phyloP scores from a whole-genome alignment of 2,113 vertebrate species.

The Nettapus auritus region DNA sequence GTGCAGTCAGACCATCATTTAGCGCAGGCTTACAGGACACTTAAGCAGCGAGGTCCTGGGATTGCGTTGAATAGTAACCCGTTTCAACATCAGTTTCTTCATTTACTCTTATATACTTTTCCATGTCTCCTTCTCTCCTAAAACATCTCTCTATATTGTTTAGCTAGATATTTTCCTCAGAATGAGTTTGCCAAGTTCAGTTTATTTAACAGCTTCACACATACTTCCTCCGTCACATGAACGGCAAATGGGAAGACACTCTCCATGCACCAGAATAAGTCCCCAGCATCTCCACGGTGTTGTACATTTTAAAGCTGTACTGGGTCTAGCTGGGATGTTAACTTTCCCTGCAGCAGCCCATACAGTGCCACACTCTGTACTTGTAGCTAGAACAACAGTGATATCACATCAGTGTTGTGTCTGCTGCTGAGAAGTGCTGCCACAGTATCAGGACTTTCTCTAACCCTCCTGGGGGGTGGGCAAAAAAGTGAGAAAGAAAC shows the following conservation, averaged over 20 bases:
- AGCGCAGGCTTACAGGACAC: background rate
- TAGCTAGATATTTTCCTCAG: background rate
- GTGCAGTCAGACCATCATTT: background rate
- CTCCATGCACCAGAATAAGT: background rate
- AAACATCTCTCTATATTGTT: background rate
- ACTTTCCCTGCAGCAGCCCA: too few species aligned
- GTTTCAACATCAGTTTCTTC: background rate
- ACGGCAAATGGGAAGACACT: background rate
- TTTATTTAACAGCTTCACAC: background rate
- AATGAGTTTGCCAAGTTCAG: background rate
- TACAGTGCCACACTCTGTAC: too few species aligned
- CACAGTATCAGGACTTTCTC: too few species aligned
- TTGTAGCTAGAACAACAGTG: too few species aligned
- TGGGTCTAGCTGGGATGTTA: too few species aligned
- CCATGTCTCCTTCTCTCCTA: background rate
- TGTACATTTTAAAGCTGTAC: background rate
- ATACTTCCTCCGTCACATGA: background rate
- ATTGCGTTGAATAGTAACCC: background rate
- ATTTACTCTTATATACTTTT: background rate
- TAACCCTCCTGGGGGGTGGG: too few species aligned
- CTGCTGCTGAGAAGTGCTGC: too few species aligned
- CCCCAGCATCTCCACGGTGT: background rate
- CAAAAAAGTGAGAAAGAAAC: too few species aligned
- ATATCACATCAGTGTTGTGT: too few species aligned
- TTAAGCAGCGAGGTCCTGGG: rapidly evolving